Percentiles rank a stretch among this genome's conserved stretches.
Evolutionary conservation across 1,140 invertebrate species (phyloP).

Genomic region (Sarcophaga bullata): DNA sequence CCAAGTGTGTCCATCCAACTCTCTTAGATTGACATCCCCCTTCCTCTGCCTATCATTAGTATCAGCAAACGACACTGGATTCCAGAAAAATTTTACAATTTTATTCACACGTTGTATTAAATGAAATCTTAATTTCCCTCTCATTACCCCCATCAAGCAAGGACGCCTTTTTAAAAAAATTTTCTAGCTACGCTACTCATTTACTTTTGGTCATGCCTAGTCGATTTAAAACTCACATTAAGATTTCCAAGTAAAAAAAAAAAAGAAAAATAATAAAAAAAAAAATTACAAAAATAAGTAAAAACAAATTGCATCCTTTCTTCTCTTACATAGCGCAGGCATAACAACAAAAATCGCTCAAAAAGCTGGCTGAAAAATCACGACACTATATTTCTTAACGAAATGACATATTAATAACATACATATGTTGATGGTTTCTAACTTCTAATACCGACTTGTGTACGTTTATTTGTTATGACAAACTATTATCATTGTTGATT

Average conservation of each 20-base stretch:
- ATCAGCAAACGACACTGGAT: too few species aligned
- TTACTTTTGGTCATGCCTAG: neutral
- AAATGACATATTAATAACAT: constrained; percentile 21
- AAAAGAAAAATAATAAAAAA: neutral
- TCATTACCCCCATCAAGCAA: too few species aligned
- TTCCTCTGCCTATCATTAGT: too few species aligned
- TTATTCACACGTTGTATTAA: too few species aligned
- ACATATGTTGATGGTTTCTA: constrained; percentile 9
- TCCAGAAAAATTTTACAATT: too few species aligned
- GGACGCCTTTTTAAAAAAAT: too few species aligned
- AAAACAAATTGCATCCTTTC: neutral
- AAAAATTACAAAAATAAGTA: neutral
- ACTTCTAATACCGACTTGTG: neutral
- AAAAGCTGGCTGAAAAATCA: neutral
- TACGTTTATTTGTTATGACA: constrained; percentile 33
- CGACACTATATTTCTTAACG: neutral
- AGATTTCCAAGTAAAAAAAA: neutral
- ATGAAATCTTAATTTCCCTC: too few species aligned
- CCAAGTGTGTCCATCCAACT: too few species aligned
- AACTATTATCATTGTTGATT: constrained; percentile 17
- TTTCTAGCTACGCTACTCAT: too few species aligned
- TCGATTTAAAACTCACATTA: neutral
- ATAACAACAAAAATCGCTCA: neutral
- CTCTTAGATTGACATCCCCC: too few species aligned
- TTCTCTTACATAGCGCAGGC: neutral